A percentile compares a stretch with the other conserved stretches of the same genome.
These are phyloP conservation scores for Chymomyza costata DNA, from an alignment of 1,140 invertebrate species.

Conservation along the genomic window DNA sequence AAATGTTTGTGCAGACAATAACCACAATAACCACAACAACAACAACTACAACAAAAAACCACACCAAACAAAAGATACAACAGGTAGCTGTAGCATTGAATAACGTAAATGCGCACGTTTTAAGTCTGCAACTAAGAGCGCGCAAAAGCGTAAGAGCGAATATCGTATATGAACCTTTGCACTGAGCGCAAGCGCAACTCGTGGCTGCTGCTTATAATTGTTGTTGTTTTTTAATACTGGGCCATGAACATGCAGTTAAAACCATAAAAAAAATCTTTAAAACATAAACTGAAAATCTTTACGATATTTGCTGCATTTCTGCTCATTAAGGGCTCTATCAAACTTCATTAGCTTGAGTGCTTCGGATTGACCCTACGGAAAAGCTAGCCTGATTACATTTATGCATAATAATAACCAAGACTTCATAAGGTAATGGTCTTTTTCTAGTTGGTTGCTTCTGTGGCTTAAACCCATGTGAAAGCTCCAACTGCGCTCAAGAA, in stretches of 20 bases:
- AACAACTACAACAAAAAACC: slow-evolving; percentile 25
- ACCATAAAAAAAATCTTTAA: no score
- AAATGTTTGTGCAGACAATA: slow-evolving; percentile 63
- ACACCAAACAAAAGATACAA: slow-evolving; percentile 45
- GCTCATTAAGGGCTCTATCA: slow-evolving; percentile 53
- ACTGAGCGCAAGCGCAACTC: slow-evolving; percentile 24
- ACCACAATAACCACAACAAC: slow-evolving; percentile 4
- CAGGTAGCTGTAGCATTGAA: slow-evolving; percentile 49
- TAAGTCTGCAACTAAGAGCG: no score
- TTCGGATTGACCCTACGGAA: slow-evolving; percentile 47
- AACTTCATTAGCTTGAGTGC: slow-evolving; percentile 57
- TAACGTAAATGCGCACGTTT: slow-evolving; percentile 30
- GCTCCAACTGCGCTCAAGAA: no score
- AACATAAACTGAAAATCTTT: no score
- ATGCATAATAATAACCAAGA: no score
- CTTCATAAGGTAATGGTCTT: no score
- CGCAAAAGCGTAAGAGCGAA: slow-evolving; percentile 15
- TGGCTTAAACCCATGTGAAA: no score
- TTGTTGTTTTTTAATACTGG: no score
- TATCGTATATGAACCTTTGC: slow-evolving; percentile 31
- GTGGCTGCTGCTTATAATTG: not conserved
- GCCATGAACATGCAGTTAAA: no score
- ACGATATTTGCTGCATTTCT: slow-evolving; percentile 18
- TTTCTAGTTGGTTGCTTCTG: no score
- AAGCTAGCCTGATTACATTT: slow-evolving; percentile 2